These are phyloP conservation scores for Bedellia somnulentella DNA, from an alignment of 2,888 invertebrate species.

Conservation along the genomic window DNA sequence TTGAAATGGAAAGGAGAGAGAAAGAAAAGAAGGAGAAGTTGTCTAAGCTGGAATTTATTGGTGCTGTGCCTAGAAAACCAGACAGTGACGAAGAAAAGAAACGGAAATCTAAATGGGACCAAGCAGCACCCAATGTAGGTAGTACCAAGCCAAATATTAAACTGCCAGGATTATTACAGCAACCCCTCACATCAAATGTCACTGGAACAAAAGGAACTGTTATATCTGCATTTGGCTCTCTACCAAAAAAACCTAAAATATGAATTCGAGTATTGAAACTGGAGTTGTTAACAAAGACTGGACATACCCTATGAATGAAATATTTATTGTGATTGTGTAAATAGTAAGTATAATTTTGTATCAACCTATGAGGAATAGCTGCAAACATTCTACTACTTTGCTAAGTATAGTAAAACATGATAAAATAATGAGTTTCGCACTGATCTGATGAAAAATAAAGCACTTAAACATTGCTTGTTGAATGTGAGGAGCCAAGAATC, in stretches of 20 bases:
- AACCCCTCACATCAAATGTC: constrained; percentile 75
- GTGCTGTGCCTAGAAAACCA: constrained; percentile 70
- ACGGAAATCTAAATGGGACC: constrained; percentile 92
- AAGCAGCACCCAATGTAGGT: constrained; percentile 68
- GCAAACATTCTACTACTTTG: no score
- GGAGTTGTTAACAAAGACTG: no score
- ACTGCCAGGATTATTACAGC: constrained; percentile 70
- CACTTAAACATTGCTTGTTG: no score
- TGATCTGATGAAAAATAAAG: no score
- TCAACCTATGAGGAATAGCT: no score
- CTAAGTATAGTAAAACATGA: no score
- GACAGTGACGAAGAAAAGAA: constrained; percentile 78
- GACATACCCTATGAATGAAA: no score
- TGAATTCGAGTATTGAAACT: no score
- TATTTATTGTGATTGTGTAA: no score
- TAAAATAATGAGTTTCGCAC: no score
- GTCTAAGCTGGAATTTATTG: constrained; percentile 81
- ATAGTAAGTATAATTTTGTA: no score
- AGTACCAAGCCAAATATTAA: constrained; percentile 57
- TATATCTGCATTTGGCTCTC: constrained; percentile 89
- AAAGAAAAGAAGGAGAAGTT: constrained; percentile 83
- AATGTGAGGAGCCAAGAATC: no score
- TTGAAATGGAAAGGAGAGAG: constrained; percentile 90
- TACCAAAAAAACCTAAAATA: constrained; percentile 76
- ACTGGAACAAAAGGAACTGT: constrained; percentile 91